A percentile compares a stretch with the other conserved stretches of the same genome.
Evolutionary conservation across 2,888 invertebrate genomes (phyloP).

Genomic region (Pseudeuparius sepicola): DNA sequence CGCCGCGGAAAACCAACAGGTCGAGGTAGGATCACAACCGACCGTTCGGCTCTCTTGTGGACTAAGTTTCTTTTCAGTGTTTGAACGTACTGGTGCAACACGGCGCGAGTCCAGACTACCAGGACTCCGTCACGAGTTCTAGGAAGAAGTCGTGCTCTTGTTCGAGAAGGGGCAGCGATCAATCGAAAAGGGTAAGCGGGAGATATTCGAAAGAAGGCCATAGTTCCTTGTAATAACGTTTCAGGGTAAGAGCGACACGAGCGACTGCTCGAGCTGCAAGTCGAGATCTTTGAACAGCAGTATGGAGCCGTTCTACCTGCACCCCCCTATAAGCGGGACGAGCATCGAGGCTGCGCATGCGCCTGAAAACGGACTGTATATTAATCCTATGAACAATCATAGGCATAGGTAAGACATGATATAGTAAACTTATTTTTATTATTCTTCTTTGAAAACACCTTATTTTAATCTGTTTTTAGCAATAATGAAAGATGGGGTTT

Average conservation of each 20-base stretch:
- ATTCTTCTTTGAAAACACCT: no score
- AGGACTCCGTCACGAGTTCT: constrained; percentile 40
- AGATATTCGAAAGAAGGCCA: constrained; percentile 12
- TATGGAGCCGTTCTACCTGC: constrained; percentile 63
- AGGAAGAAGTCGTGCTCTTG: constrained; percentile 36
- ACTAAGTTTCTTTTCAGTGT: constrained; percentile 62
- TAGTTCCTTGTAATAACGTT: no score
- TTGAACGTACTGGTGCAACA: constrained; percentile 72
- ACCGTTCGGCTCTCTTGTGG: no score
- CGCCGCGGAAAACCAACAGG: constrained; percentile 83
- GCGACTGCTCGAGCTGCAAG: constrained; percentile 39
- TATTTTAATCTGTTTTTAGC: no score
- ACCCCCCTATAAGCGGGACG: constrained; percentile 48
- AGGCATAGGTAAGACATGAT: constrained; percentile 35
- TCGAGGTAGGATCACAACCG: constrained; percentile 59
- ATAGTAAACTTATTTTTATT: no score
- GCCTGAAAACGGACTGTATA: constrained; percentile 71
- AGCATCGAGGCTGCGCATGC: constrained; percentile 39
- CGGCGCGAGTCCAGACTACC: constrained; percentile 59
- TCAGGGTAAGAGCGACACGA: constrained; percentile 31
- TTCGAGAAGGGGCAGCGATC: constrained; percentile 36
- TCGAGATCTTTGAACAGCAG: constrained; percentile 29
- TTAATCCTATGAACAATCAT: constrained; percentile 64
- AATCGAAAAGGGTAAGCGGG: constrained; percentile 37
- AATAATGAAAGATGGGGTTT: no score